Base-by-base conservation (phyloP, 2,888 invertebrate species). In the Sialis fuliginosa region DNA sequence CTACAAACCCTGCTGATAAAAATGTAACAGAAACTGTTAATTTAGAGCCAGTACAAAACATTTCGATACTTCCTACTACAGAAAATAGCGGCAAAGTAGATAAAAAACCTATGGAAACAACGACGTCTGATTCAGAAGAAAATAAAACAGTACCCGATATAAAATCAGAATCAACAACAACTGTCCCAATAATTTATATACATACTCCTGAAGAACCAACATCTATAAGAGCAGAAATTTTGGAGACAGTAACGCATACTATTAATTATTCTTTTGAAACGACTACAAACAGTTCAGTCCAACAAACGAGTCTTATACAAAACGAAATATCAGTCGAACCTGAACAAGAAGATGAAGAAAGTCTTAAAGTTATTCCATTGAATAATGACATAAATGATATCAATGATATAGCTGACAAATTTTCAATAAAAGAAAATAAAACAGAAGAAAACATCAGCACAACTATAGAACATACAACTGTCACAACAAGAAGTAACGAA, bases 1-100 rank as follows among this genome's bases (percentile, higher is more conserved):
- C 58, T 35, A 68, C 67, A 6, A 73, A 72, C 60, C 71, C 71
- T 2, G 59, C 64, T 41, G 70, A 71, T 49, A 54, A 56, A 33
- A 53, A 59, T 5, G 57, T 54, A 6, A 60, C 59, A 5, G 56
- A 57, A 49, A 50, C 50, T 6, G 51, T 60, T 6, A 39, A 37
- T 37, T 37, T 10, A 10, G 8, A 10, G 12, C 5, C 37, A 37
- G 37, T 10, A 22, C 22, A 22, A 22, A 22, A 22, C 22, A 22
- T 22, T 22, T 22, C 22, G 4, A 22, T 22, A 22, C 22, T 22
- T 22, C 22, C 22, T 22, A 22, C 22, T 22, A 22, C 22, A 22
- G 22, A 22, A 22, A 22, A 22, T 22, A 22, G 2, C 22, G 22
- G 22, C 22, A 22, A 22, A 22, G 22, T 22, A 22, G 22, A 22